Evolutionary conservation across 2,113 vertebrate genomes (phyloP).

Genomic region (Trinectes maculatus): DNA sequence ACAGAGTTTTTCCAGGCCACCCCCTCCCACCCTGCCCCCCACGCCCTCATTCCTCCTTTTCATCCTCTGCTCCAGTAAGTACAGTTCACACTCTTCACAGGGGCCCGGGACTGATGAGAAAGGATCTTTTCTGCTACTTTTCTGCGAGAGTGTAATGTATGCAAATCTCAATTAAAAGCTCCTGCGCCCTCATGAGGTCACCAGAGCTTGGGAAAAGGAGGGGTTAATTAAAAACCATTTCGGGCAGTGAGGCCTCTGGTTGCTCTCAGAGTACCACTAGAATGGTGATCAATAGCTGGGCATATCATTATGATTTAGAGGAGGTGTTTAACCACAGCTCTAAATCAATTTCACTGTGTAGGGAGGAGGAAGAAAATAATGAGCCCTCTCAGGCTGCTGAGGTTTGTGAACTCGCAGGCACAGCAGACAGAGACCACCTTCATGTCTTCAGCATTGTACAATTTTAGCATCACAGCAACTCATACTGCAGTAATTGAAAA

Average conservation of each 20-base stretch:
- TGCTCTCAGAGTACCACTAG: conserved; percentile 55
- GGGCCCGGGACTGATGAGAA: conserved; percentile 44
- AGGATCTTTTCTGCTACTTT: conserved; percentile 43
- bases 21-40: conserved; percentile 6
- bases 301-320: conserved; percentile 78
- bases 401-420: conserved; percentile 46
- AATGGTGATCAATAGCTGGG: conserved; percentile 75
- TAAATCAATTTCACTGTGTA: conserved; percentile 66
- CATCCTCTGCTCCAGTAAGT: conserved; percentile 56
- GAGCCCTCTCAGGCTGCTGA: conserved; percentile 42
- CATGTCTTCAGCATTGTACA: conserved; percentile 48
- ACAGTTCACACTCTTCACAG: conserved; percentile 48
- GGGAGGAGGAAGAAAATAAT: conserved; percentile 53
- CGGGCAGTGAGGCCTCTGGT: conserved; percentile 50
- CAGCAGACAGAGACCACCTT: conserved; percentile 59
- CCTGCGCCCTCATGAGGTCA: conserved; percentile 69
- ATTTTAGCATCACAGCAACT: conserved; percentile 53
- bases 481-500: conserved; percentile 19
- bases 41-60: conserved; percentile 11
- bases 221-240: conserved; percentile 77
- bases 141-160: conserved; percentile 70
- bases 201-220: conserved; percentile 46
- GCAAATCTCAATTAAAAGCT: conserved; percentile 77
- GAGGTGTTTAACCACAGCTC: conserved; percentile 73
- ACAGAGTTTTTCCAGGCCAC: conserved; percentile 54